Conservation (phyloP, 30 jellyfish, hydroid and myxozoan genomes). For the Clytia hemisphaerica region DNA sequence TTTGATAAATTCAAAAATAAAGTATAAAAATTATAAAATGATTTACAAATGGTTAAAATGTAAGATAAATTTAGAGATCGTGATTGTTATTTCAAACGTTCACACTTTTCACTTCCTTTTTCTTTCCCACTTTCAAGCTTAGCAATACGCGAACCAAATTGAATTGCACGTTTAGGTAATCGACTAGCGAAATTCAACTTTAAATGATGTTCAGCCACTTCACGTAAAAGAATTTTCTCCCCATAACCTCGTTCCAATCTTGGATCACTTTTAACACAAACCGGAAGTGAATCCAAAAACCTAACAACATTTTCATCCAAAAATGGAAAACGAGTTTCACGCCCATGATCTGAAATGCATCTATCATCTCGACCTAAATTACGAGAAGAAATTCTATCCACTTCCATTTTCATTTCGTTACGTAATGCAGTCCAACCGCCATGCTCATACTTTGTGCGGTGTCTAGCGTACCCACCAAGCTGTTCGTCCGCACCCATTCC, state of each 20-base stretch:
- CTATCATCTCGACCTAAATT: slow-evolving; percentile 95
- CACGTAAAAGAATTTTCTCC: slow-evolving; percentile 89
- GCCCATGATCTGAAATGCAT: slow-evolving; percentile 94
- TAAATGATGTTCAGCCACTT: slow-evolving; percentile 42
- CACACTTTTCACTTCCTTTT: slow-evolving; percentile 80
- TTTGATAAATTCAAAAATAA: no score
- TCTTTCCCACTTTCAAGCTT: slow-evolving; percentile 75
- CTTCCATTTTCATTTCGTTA: slow-evolving; percentile 84
- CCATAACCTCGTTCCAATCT: slow-evolving; percentile 92
- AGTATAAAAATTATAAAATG: no score
- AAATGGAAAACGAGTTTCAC: slow-evolving; percentile 87
- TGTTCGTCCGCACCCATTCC: slow-evolving; percentile 99
- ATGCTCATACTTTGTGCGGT: slow-evolving; percentile 81
- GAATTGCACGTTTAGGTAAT: slow-evolving; percentile 90
- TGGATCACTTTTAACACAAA: slow-evolving; percentile 85
- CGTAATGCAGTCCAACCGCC: slow-evolving; percentile 77
- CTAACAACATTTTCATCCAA: slow-evolving; percentile 81
- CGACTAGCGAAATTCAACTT: slow-evolving; percentile 27
- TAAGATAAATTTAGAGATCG: not conserved
- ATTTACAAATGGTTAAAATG: no score
- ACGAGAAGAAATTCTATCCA: slow-evolving; percentile 78
- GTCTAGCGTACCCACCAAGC: slow-evolving; percentile 96
- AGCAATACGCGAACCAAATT: slow-evolving; percentile 88
- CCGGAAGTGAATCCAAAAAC: slow-evolving; percentile 52
- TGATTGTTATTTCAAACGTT: slow-evolving; percentile 25